phyloP scores from a whole-genome alignment of 2,888 invertebrate species.

The Mythimna pallens region DNA sequence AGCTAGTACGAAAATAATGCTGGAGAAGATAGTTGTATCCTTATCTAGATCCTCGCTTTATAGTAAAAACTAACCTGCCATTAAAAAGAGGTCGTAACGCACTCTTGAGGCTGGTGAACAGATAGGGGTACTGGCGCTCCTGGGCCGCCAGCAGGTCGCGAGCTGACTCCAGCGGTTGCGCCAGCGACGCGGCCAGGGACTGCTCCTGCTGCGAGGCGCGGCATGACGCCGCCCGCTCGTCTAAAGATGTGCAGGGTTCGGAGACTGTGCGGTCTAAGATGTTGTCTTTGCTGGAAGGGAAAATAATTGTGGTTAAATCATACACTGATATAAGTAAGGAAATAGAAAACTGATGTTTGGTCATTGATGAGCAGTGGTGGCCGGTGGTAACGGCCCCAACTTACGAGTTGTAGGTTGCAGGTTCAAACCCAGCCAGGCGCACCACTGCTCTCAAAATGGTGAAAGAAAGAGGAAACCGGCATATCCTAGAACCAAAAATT shows the following conservation, averaged over 20 bases:
- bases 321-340: too few relatives aligned
- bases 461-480: too few relatives aligned
- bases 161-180: slow-evolving; percentile 75
- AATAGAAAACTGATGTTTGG: too few relatives aligned
- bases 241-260: slow-evolving; percentile 70
- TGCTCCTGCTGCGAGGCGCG: slow-evolving; percentile 32
- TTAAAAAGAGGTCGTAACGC: slow-evolving; percentile 95
- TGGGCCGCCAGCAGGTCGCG: slow-evolving; percentile 92
- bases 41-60: neutral
- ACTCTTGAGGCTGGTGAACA: slow-evolving; percentile 93
- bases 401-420: too few relatives aligned
- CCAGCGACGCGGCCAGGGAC: slow-evolving; percentile 59
- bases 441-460: too few relatives aligned
- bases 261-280: slow-evolving; percentile 73
- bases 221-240: slow-evolving; percentile 51
- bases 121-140: slow-evolving; percentile 93
- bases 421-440: too few relatives aligned
- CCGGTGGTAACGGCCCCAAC: too few relatives aligned
- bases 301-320: neutral
- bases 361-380: too few relatives aligned
- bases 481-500: too few relatives aligned
- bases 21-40: too few relatives aligned
- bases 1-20: too few relatives aligned
- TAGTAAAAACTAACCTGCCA: slow-evolving; percentile 82
- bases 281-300: slow-evolving; percentile 74